phyloP scores from a whole-genome alignment of 2,113 vertebrate species.

The Poeciliopsis occidentalis region DNA sequence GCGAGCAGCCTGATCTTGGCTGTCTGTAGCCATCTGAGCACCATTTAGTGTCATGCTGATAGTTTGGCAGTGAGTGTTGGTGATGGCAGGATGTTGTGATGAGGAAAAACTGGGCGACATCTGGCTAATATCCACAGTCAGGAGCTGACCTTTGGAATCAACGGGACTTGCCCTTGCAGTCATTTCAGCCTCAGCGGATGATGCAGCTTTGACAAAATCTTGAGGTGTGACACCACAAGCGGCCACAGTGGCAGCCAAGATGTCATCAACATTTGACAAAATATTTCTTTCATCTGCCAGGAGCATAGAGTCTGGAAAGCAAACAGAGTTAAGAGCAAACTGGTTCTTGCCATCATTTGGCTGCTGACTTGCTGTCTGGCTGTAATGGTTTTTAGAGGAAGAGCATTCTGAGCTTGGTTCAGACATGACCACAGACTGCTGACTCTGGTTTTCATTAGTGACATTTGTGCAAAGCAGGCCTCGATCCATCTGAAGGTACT shows the following conservation, averaged over 20 bases:
- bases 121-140: conserved; percentile 84
- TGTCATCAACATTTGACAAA: conserved; percentile 96
- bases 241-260: conserved; percentile 93
- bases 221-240: conserved; percentile 93
- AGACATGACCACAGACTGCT: conserved; percentile 80
- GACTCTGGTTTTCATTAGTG: conserved; percentile 78
- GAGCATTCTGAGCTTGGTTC: conserved; percentile 84
- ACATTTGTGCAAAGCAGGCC: conserved; percentile 84
- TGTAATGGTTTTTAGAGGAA: conserved; percentile 89
- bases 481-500: conserved; percentile 91
- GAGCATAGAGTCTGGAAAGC: conserved; percentile 95
- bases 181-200: conserved; percentile 83
- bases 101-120: conserved; percentile 85
- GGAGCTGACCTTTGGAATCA: conserved; percentile 89
- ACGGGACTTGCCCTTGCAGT: conserved; percentile 78
- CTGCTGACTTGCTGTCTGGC: conserved; percentile 82
- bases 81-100: conserved; percentile 79
- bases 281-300: conserved; percentile 94
- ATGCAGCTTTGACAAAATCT: conserved; percentile 91
- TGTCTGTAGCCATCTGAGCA: conserved; percentile 84
- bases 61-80: conserved; percentile 85
- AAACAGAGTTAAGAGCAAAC: conserved; percentile 93
- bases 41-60: conserved; percentile 88
- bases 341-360: conserved; percentile 89
- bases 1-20: conserved; percentile 81